phyloP scores from a whole-genome alignment of 2,797 vertebrate species.

The Brachyrhaphis roseni region DNA sequence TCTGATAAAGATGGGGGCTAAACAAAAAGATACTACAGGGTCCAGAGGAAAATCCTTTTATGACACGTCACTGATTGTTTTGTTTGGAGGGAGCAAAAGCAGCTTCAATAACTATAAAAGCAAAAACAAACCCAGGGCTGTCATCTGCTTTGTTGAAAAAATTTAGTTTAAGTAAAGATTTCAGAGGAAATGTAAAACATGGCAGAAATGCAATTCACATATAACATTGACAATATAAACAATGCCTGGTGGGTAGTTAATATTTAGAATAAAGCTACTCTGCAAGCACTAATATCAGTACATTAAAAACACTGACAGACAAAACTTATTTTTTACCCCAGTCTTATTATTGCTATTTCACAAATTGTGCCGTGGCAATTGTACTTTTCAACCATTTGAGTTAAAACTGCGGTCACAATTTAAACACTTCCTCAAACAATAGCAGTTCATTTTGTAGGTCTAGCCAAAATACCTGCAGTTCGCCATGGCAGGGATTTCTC shows the following conservation, averaged over 20 bases:
- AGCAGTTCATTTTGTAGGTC: not conserved
- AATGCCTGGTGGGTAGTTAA: not conserved
- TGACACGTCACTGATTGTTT: slow-evolving; percentile 22
- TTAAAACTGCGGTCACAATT: not conserved
- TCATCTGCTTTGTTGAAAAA: slow-evolving; percentile 41
- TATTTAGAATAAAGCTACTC: slow-evolving; percentile 2
- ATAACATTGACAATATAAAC: slow-evolving; percentile 11
- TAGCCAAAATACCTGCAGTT: slow-evolving; percentile 87
- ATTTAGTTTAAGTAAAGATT: slow-evolving; percentile 31
- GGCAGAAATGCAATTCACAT: not conserved
- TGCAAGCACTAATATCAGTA: not conserved
- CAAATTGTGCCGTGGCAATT: not conserved
- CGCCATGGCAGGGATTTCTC: slow-evolving; percentile 99
- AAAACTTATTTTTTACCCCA: not conserved
- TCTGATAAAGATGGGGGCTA: slow-evolving; percentile 51
- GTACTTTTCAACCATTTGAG: not conserved
- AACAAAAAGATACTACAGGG: slow-evolving; percentile 43
- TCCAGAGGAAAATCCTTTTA: slow-evolving; percentile 26
- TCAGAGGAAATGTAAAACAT: slow-evolving; percentile 47
- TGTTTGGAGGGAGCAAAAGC: slow-evolving; percentile 38
- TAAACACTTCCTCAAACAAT: not conserved
- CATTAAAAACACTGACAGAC: slow-evolving; percentile 1
- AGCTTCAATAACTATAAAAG: slow-evolving; percentile 55
- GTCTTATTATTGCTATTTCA: not conserved
- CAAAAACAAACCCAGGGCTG: slow-evolving; percentile 37